Evolutionary conservation across 35 echinoderm and acorn worm species (phyloP).

Genomic region (Lytechinus pictus): DNA sequence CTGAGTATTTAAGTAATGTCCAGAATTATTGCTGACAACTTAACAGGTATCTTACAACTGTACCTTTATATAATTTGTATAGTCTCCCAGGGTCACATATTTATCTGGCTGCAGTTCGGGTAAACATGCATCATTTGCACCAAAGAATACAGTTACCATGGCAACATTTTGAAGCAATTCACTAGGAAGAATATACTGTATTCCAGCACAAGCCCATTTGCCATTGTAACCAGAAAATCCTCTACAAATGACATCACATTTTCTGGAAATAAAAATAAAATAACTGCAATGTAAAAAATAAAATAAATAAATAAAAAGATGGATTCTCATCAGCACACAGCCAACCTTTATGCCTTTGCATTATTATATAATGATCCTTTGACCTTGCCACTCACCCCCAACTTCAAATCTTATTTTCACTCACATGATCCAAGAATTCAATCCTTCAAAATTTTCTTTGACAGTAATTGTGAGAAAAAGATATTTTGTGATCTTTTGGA

Average conservation of each 20-base stretch:
- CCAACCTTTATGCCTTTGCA: too few relatives aligned
- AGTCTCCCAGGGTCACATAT: slow-evolving; percentile 45
- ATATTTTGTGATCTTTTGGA: too few relatives aligned
- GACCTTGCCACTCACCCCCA: too few relatives aligned
- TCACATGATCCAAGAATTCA: too few relatives aligned
- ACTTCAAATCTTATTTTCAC: too few relatives aligned
- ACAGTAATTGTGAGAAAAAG: too few relatives aligned
- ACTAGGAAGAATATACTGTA: slow-evolving; percentile 1
- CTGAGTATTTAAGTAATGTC: background rate
- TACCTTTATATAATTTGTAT: slow-evolving; percentile 44
- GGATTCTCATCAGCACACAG: too few relatives aligned
- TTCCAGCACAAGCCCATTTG: background rate
- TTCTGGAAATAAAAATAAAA: slow-evolving; percentile 34
- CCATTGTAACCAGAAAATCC: slow-evolving; percentile 57
- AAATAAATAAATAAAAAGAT: background rate
- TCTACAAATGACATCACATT: slow-evolving; percentile 55
- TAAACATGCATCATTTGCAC: slow-evolving; percentile 53
- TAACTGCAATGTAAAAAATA: background rate
- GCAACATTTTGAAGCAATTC: slow-evolving; percentile 31
- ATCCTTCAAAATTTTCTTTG: too few relatives aligned
- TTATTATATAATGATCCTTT: too few relatives aligned
- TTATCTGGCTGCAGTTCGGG: slow-evolving; percentile 32
- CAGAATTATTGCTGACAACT: background rate
- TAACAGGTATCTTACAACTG: background rate
- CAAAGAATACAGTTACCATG: slow-evolving; percentile 60